phyloP scores from a whole-genome alignment of 2,113 vertebrate genomes.

The Rhinopomastus cyanomelas region DNA sequence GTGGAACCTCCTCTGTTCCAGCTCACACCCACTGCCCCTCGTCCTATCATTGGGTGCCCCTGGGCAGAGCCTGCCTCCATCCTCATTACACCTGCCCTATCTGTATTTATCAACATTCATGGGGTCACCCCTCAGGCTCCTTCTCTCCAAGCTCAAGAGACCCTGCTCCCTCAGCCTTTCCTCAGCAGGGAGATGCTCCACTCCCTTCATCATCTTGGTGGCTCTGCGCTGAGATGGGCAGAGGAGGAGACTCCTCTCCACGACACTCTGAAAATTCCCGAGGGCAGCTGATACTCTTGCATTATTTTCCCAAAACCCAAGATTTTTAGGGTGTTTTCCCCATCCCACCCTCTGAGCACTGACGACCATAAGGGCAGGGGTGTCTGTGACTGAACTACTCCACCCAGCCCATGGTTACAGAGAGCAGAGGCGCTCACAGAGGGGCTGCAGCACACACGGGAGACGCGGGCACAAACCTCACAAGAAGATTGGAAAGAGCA shows the following conservation, averaged over 20 bases:
- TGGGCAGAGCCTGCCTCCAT: too few relatives aligned
- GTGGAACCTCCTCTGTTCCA: too few relatives aligned
- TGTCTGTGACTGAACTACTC: background rate
- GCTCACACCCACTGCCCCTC: too few relatives aligned
- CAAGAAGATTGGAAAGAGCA: background rate
- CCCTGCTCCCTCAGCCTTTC: too few relatives aligned
- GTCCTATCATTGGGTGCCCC: too few relatives aligned
- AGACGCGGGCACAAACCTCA: background rate
- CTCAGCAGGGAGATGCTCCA: too few relatives aligned
- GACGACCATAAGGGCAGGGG: background rate
- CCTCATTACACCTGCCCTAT: too few relatives aligned
- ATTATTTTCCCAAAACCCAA: constrained; percentile 38
- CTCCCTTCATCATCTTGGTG: too few relatives aligned
- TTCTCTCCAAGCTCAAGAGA: too few relatives aligned
- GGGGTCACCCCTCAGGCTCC: too few relatives aligned
- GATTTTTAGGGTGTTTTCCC: background rate
- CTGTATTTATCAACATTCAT: too few relatives aligned
- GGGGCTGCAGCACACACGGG: background rate
- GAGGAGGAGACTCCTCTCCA: background rate
- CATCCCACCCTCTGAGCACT: background rate
- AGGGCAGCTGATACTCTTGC: constrained; percentile 43
- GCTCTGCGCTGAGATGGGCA: background rate
- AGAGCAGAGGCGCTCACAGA: background rate
- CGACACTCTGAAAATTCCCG: constrained; percentile 12
- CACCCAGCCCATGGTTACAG: background rate